phyloP scores from a whole-genome alignment of 92 coral and sea anemone species.

The Montipora capitata region DNA sequence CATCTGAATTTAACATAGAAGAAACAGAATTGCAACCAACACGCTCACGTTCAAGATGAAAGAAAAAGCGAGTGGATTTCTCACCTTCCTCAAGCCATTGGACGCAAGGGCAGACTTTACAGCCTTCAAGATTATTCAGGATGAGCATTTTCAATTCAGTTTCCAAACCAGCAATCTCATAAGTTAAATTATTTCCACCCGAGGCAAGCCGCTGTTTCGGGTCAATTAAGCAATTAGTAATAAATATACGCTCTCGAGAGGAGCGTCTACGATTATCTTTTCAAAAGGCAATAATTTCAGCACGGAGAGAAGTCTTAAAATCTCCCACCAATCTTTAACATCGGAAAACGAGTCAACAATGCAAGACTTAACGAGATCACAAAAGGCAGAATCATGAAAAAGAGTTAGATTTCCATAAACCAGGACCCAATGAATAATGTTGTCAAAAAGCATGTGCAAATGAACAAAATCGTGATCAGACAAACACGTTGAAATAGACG shows the following conservation, averaged over 20 bases:
- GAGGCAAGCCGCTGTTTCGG: background rate
- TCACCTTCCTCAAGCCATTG: conserved; percentile 48
- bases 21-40: background rate
- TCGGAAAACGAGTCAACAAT: background rate
- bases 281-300: background rate
- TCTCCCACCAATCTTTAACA: background rate
- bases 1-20: background rate
- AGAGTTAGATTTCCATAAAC: background rate
- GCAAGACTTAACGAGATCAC: background rate
- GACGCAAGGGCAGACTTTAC: conserved; percentile 30
- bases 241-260: background rate
- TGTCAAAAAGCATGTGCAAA: background rate
- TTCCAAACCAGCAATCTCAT: background rate
- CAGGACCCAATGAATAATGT: background rate
- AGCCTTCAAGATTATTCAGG: conserved; percentile 2
- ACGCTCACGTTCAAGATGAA: conserved; percentile 3
- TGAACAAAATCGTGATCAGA: conserved; percentile 7
- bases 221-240: background rate
- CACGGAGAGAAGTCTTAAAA: background rate
- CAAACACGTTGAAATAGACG: background rate
- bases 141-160: background rate
- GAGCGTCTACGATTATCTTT: background rate
- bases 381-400: background rate
- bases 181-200: background rate
- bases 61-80: conserved; percentile 39